Evolutionary conservation across 2,797 vertebrate genomes (phyloP), one percentile per base, ranked within the genome.

Genomic region (Enteromius afrohamiltoni): DNA sequence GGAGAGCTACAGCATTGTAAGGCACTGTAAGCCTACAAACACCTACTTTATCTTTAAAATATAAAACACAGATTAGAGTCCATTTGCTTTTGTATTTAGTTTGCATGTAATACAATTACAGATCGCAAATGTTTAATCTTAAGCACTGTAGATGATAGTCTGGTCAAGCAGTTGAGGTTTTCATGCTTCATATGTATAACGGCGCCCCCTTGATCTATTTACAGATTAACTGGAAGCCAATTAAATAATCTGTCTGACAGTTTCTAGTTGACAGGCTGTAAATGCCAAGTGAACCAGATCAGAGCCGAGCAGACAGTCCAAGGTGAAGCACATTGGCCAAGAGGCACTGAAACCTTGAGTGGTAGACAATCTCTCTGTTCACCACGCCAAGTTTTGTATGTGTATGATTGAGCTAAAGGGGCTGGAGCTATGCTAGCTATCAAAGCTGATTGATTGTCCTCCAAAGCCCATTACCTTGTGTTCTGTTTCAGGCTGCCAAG

Each of bases 391-490:
- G 88, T 87, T 89, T 81, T 62, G 80, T 82, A 76, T 77, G 85
- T 88, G 87, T 90, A 89, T 83, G 82, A 83, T 83, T 77, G 82
- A 83, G 51, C 74, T 77, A 62, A 83, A 85, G 88, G 87, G 83
- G 86, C 85, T 77, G 87, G 75, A 83, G 65, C 87, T 87, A 84
- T 80, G 77, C 85, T 84, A 83, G 86, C 83, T 87, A 83, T 90
- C 89, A 91, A 91, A 89, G 90, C 79, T 79, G 73, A 83, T 79
- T 85, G 74, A 87, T 78, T 90, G 90, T 86, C 83, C 87, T 89
- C 86, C 83, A 91, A 92, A 94, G 87, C 87, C 88, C 88, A 92
- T 92, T 92, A 92, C 89, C 87, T 90, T 90, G 87, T 87, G 86
- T 89, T 92, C 90, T 93, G 90, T 93, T 93, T 90, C 90, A 90